phyloP scores from a whole-genome alignment of 2,797 vertebrate species.

The Scolopax bukidnonensis region DNA sequence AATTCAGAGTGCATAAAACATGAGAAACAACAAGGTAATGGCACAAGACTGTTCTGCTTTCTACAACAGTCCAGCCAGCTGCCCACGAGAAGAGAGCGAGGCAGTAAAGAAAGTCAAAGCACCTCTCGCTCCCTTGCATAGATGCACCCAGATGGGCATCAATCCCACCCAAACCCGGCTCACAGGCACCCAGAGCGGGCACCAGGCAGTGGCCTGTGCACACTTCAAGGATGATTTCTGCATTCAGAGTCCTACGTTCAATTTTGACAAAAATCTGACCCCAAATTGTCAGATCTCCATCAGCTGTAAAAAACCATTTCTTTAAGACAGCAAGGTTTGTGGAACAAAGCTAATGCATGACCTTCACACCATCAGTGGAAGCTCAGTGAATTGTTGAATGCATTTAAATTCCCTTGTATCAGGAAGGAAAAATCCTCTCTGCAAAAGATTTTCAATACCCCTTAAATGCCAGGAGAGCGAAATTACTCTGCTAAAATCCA shows the following conservation, averaged over 20 bases:
- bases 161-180: not conserved
- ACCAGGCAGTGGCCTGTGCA: too few species aligned
- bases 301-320: not conserved
- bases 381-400: not conserved
- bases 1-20: not conserved
- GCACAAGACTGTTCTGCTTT: not conserved
- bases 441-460: not conserved
- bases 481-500: not conserved
- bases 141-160: not conserved
- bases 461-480: not conserved
- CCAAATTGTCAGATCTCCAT: not conserved
- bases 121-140: accelerated
- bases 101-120: not conserved
- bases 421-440: not conserved
- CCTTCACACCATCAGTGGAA: not conserved
- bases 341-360: not conserved
- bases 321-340: not conserved
- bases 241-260: accelerated
- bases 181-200: accelerated
- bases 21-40: not conserved
- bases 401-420: not conserved
- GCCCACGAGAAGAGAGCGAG: not conserved
- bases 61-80: not conserved
- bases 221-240: not conserved
- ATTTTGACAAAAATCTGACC: not conserved